Conservation (phyloP, 2,797 vertebrate genomes). For the Zenarchopterus dispar region DNA sequence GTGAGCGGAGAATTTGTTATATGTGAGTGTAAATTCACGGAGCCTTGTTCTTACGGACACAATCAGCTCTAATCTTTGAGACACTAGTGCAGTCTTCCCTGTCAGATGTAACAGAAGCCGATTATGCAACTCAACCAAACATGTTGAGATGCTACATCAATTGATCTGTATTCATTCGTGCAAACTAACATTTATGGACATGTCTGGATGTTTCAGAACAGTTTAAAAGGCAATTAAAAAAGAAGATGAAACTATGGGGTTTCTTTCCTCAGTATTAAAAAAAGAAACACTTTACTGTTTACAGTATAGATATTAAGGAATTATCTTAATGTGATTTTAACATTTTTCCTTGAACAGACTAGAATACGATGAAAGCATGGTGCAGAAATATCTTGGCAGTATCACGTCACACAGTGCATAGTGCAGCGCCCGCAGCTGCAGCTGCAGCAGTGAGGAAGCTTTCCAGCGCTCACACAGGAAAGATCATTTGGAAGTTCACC, state of each 20-base stretch:
- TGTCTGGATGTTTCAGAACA: background rate
- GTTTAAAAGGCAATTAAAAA: no score
- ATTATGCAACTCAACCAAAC: constrained; percentile 47
- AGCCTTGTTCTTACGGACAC: constrained; percentile 48
- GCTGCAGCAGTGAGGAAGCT: constrained; percentile 36
- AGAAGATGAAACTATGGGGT: no score
- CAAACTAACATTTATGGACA: background rate
- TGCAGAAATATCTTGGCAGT: constrained; percentile 15
- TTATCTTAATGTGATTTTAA: background rate
- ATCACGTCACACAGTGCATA: constrained; percentile 27
- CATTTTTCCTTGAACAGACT: background rate
- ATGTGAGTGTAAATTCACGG: constrained; percentile 4
- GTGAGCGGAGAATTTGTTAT: constrained; percentile 3
- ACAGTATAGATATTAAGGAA: no score
- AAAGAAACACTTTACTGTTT: no score
- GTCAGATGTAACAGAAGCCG: constrained; percentile 37
- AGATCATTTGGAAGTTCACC: constrained; percentile 73
- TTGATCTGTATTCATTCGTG: constrained; percentile 10
- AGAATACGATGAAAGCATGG: constrained; percentile 9
- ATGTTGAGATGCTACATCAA: constrained; percentile 31
- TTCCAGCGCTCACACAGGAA: constrained; percentile 72
- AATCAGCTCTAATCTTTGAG: constrained; percentile 32
- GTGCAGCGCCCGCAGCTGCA: constrained; percentile 26
- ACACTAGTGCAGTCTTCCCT: constrained; percentile 19
- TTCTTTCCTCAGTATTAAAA: no score